These are phyloP conservation scores for Macrocentrus cingulum DNA, from an alignment of 1,140 invertebrate species.

Conservation along the genomic window DNA sequence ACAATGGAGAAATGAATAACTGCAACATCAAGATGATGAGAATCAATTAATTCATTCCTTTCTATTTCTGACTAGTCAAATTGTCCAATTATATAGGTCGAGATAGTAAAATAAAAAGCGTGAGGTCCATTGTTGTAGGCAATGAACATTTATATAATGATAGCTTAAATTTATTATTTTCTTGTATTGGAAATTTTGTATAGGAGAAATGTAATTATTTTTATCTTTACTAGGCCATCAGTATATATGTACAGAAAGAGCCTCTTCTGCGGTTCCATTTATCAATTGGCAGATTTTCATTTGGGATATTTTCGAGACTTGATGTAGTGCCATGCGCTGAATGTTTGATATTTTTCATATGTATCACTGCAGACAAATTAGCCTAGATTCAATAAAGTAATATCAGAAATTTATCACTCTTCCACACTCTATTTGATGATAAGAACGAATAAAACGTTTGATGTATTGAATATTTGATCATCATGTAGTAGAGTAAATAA, in stretches of 20 bases:
- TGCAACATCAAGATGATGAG: too few relatives aligned
- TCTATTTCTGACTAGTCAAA: too few relatives aligned
- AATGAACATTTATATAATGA: too few relatives aligned
- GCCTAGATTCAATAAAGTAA: background rate
- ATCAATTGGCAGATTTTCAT: slow-evolving; percentile 11
- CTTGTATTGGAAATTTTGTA: too few relatives aligned
- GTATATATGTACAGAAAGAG: background rate
- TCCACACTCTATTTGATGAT: slow-evolving; percentile 12
- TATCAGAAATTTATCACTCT: background rate
- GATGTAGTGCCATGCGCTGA: background rate
- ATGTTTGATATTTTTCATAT: background rate
- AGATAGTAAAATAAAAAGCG: too few relatives aligned
- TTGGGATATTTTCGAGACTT: background rate
- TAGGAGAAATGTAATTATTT: slow-evolving; percentile 10
- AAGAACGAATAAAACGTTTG: slow-evolving; percentile 1
- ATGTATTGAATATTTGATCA: too few relatives aligned
- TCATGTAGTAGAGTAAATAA: too few relatives aligned
- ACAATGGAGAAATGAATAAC: too few relatives aligned
- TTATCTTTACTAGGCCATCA: slow-evolving; percentile 1
- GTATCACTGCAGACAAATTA: slow-evolving; percentile 1
- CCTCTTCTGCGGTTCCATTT: background rate
- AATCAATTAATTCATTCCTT: too few relatives aligned
- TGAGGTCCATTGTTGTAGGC: too few relatives aligned
- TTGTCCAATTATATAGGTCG: too few relatives aligned
- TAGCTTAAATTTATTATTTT: too few relatives aligned